Conservation (phyloP, 2,888 invertebrate genomes). For the Corbicula japonica region DNA sequence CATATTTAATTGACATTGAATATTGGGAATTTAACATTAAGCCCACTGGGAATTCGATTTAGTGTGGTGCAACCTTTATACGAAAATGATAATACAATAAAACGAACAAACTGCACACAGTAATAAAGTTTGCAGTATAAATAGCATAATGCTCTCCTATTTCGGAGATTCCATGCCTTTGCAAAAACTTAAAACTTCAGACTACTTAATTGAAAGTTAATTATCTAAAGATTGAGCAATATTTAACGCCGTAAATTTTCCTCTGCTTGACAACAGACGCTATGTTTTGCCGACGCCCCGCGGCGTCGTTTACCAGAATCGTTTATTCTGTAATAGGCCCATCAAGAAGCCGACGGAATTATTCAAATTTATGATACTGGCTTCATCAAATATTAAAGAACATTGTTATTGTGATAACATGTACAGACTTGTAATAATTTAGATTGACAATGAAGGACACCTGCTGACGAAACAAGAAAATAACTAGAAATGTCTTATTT, state of each 20-base stretch:
- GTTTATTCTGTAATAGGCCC: slow-evolving; percentile 51
- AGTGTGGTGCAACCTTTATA: too few species aligned
- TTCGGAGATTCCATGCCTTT: too few species aligned
- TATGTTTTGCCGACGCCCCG: slow-evolving; percentile 31
- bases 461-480: slow-evolving; percentile 28
- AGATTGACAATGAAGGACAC: slow-evolving; percentile 28
- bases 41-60: too few species aligned
- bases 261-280: slow-evolving; percentile 18
- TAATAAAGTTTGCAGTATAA: too few species aligned
- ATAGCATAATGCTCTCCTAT: too few species aligned
- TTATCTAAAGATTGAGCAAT: too few species aligned
- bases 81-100: too few species aligned
- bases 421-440: slow-evolving; percentile 52
- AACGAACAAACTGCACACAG: too few species aligned
- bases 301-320: slow-evolving; percentile 47
- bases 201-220: too few species aligned
- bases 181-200: too few species aligned
- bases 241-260: slow-evolving; percentile 24
- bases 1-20: too few species aligned
- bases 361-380: slow-evolving; percentile 65
- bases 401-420: slow-evolving; percentile 51
- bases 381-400: slow-evolving; percentile 62
- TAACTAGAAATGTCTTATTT: background rate
- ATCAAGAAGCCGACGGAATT: slow-evolving; percentile 51
- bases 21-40: too few species aligned